These are phyloP conservation scores for Bombylius discolor DNA, from an alignment of 2,888 invertebrate species.

Conservation along the genomic window DNA sequence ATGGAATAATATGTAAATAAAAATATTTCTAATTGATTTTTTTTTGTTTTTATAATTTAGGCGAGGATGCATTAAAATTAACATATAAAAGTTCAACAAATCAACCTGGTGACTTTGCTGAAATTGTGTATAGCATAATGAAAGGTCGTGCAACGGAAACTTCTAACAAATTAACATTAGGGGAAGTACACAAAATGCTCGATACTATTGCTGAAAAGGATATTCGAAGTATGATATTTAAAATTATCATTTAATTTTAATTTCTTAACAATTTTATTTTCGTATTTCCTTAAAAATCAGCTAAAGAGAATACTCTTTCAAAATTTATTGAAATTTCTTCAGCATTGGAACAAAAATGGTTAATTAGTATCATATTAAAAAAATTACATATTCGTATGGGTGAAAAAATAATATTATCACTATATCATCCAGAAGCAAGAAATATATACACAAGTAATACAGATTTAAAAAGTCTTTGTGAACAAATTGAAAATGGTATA, in stretches of 20 bases:
- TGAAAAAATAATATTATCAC: constrained; percentile 51
- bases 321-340: constrained; percentile 53
- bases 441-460: constrained; percentile 58
- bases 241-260: no score
- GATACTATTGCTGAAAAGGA: constrained; percentile 60
- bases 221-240: constrained; percentile 39
- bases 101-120: constrained; percentile 58
- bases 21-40: no score
- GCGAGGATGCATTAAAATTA: constrained; percentile 31
- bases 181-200: constrained; percentile 59
- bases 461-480: constrained; percentile 50
- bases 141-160: constrained; percentile 39
- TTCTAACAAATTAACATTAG: constrained; percentile 45
- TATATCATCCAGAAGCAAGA: constrained; percentile 69
- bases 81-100: neutral
- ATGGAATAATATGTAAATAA: no score
- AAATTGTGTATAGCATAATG: constrained; percentile 59
- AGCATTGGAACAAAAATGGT: constrained; percentile 76
- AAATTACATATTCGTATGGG: constrained; percentile 67
- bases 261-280: no score
- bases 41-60: constrained; percentile 17
- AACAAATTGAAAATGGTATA: constrained; percentile 9
- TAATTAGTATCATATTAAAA: constrained; percentile 77
- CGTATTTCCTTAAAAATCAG: constrained; percentile 13
- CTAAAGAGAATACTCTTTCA: constrained; percentile 49